phyloP scores from a whole-genome alignment of 2,797 vertebrate species.

The Pristis pectinata region DNA sequence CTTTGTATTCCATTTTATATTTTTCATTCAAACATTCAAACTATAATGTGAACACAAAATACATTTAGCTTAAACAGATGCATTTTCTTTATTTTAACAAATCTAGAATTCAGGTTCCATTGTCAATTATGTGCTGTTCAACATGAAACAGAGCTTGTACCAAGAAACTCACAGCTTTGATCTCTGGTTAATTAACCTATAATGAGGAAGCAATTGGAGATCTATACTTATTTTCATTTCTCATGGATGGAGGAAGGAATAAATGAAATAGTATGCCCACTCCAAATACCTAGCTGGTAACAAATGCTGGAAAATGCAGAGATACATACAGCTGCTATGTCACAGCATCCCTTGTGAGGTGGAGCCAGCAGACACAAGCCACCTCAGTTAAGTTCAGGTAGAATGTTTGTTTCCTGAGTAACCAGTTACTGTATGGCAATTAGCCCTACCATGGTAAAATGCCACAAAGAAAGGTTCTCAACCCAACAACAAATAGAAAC shows the following conservation, averaged over 20 bases:
- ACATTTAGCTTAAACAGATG: not conserved
- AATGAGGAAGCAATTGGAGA: not conserved
- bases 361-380: not conserved
- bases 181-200: not conserved
- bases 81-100: not conserved
- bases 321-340: not conserved
- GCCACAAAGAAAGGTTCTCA: not conserved
- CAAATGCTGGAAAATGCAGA: not conserved
- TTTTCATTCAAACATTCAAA: not conserved
- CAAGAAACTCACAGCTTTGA: not conserved
- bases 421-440: not conserved
- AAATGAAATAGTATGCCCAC: not conserved
- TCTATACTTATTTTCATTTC: not conserved
- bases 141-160: not conserved
- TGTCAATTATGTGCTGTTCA: not conserved
- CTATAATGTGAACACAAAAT: not conserved
- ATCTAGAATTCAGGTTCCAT: not conserved
- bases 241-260: not conserved
- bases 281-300: not conserved
- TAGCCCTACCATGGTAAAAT: not conserved
- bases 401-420: not conserved
- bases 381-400: not conserved
- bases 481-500: not conserved
- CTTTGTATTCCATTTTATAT: not conserved
- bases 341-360: not conserved